Evolutionary conservation across 37 sponge, comb jelly and placozoan species (phyloP).

Genomic region (Halisarca cf. caerulea): DNA sequence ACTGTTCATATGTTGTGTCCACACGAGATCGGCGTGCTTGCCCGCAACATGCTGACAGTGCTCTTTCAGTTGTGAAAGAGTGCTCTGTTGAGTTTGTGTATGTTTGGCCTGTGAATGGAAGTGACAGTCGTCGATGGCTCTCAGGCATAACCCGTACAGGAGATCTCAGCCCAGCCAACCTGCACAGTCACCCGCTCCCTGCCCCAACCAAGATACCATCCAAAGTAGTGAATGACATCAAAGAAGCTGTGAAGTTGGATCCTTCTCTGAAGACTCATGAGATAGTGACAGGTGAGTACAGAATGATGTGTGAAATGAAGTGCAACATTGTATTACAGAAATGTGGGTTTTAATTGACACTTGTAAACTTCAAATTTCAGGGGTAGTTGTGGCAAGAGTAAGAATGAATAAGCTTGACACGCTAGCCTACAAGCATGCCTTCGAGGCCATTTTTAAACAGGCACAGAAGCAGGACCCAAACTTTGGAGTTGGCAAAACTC

Average conservation of each 20-base stretch:
- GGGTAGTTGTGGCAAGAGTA: background rate
- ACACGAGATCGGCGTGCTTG: too few relatives aligned
- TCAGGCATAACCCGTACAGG: slow-evolving; percentile 37
- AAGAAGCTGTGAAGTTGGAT: background rate
- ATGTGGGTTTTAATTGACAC: too few relatives aligned
- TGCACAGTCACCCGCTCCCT: slow-evolving; percentile 41
- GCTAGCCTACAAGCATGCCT: background rate
- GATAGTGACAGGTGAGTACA: slow-evolving; percentile 36
- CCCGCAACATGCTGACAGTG: too few relatives aligned
- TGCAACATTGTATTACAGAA: too few relatives aligned
- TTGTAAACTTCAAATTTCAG: too few relatives aligned
- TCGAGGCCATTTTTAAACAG: background rate
- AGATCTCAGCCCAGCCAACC: slow-evolving; percentile 4
- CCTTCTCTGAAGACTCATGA: slow-evolving; percentile 46
- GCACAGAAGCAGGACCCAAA: background rate
- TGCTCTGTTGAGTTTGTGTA: slow-evolving; percentile 49
- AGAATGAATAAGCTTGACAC: background rate
- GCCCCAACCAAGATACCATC: slow-evolving; percentile 32
- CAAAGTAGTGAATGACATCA: slow-evolving; percentile 33
- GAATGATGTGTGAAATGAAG: too few relatives aligned
- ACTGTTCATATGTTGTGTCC: too few relatives aligned
- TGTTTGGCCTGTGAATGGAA: slow-evolving; percentile 37
- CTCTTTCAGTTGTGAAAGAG: too few relatives aligned
- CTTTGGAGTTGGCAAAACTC: background rate
- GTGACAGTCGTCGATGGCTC: slow-evolving; percentile 44